These are phyloP conservation scores for Mustela lutreola DNA, from an alignment of 2,113 vertebrate genomes.

Conservation along the genomic window DNA sequence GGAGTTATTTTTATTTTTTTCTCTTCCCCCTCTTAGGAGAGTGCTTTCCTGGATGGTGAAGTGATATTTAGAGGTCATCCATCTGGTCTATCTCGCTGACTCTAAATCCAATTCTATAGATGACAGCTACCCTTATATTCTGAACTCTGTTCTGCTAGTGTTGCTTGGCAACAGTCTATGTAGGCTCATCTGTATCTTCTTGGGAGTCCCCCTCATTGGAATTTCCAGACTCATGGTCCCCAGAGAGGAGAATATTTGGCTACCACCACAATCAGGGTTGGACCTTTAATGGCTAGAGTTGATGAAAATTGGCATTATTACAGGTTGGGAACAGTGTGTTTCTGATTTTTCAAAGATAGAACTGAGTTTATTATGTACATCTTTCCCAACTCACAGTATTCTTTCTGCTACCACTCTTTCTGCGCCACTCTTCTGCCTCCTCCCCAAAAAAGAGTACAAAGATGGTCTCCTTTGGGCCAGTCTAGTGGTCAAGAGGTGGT, in stretches of 20 bases:
- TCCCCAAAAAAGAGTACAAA: background rate
- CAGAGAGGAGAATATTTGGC: slow-evolving; percentile 26
- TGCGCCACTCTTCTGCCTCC: background rate
- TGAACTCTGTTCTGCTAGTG: slow-evolving; percentile 62
- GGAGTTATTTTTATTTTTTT: background rate
- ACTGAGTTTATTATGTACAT: slow-evolving; percentile 56
- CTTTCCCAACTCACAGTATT: background rate
- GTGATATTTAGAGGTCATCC: slow-evolving; percentile 54
- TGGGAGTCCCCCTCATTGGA: background rate
- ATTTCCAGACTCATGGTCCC: slow-evolving; percentile 60
- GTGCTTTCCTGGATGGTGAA: slow-evolving; percentile 44
- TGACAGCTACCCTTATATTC: slow-evolving; percentile 72
- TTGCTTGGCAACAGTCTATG: slow-evolving; percentile 57
- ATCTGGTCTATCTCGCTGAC: slow-evolving; percentile 55
- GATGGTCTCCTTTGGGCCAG: background rate
- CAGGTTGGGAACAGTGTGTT: slow-evolving; percentile 2
- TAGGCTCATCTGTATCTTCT: slow-evolving; percentile 64
- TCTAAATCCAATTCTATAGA: slow-evolving; percentile 67
- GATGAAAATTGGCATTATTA: slow-evolving; percentile 32
- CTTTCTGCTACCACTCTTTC: background rate
- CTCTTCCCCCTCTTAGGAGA: background rate
- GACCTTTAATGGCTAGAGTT: slow-evolving; percentile 26
- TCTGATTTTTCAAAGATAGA: slow-evolving; percentile 69
- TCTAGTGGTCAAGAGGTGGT: slow-evolving; percentile 51
- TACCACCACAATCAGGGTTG: slow-evolving; percentile 2